Conservation (phyloP, 2,797 vertebrate species). For the Mormyrops attenuatus region DNA sequence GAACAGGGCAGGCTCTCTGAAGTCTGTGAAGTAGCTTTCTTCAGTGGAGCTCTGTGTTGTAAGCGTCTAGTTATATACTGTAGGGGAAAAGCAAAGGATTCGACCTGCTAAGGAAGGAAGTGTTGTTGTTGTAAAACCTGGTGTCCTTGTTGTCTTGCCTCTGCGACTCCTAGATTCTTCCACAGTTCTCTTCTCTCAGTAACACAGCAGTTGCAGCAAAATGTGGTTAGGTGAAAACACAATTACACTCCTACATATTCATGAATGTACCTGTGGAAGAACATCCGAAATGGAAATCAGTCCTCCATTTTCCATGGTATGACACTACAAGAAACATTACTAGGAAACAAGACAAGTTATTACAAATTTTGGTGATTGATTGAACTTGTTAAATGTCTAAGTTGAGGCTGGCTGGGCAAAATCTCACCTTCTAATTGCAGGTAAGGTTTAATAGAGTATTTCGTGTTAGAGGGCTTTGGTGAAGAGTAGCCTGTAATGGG, state of each 20-base stretch:
- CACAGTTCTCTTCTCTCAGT: constrained; percentile 33
- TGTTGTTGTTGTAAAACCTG: constrained; percentile 20
- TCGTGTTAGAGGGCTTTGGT: background rate
- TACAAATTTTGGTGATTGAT: constrained; percentile 3
- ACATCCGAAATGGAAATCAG: constrained; percentile 20
- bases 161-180: constrained; percentile 23
- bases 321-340: constrained; percentile 1
- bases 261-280: constrained; percentile 25
- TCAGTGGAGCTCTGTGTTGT: background rate
- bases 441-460: background rate
- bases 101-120: background rate
- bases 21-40: background rate
- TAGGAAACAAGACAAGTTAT: background rate
- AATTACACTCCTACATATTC: constrained; percentile 41
- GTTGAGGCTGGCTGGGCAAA: background rate
- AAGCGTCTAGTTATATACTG: background rate
- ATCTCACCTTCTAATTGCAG: background rate
- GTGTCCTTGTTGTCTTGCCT: constrained; percentile 23
- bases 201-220: constrained; percentile 24
- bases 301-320: constrained; percentile 1
- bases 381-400: constrained; percentile 14
- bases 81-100: background rate
- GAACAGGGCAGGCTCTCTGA: background rate
- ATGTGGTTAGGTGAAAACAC: constrained; percentile 35
- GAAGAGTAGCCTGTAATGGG: background rate